Base-by-base conservation (phyloP, 2,888 invertebrate species). In the Acrocyrtus sp. region DNA sequence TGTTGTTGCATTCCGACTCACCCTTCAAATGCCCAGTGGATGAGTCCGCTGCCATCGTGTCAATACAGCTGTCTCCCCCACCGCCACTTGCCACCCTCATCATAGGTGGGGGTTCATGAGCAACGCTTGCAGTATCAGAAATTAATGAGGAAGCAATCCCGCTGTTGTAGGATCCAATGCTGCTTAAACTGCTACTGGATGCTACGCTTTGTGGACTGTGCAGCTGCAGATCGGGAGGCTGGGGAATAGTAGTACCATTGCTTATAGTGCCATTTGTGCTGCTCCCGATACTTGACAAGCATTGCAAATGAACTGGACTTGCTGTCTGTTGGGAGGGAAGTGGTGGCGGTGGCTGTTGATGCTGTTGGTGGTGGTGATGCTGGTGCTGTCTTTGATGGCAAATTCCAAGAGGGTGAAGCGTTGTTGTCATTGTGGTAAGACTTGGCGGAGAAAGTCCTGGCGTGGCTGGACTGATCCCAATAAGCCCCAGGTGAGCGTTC, bases 401-500 rank as follows among this genome's bases (percentile, higher is more conserved):
- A 41, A 73, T 68, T 70, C 73, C 67, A 67, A 76, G 73, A 58
- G 67, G 73, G 67, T 68, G 67, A 68, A 67, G 67, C 72, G 65
- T 72, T 69, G 61, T 72, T 72, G 67, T 76, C 74, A 73, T 70
- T 72, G 66, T 70, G 69, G 57, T 76, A 60, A 69, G 53, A 72
- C 43, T 72, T 66, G 47, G 72, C 15, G 72, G 61, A 22, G 72
- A 66, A 10, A 72, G 66, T 50, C 72, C 72, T 69, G 61, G 61
- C 56, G 61, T 61, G 48, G 24, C 50, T 47, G 72, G 66, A 66
- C 66, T 72, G 60, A 72, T 66, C 61, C 72, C 72, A 66, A 72
- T 72, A 72, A 72, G 72, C 72, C 72, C 72, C 72, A 72, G 72
- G 72, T 72, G 72, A 72, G 72, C 72, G 56, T 66, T 66, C 66